phyloP scores from a whole-genome alignment of 2,797 vertebrate genomes.

The Mormyrops boulengeri region DNA sequence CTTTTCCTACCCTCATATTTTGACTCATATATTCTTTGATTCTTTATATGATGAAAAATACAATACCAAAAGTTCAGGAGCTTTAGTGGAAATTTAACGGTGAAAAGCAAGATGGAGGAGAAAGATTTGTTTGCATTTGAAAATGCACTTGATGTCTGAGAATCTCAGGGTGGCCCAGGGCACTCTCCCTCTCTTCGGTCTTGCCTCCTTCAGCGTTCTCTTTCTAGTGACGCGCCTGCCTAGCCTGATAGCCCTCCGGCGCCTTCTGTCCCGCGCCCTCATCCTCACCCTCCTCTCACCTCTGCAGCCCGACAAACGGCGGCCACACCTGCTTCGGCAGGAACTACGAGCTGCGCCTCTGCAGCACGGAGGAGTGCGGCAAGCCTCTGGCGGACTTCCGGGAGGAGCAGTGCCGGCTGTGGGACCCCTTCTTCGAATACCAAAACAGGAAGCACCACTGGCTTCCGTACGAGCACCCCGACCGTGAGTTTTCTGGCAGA shows the following conservation, averaged over 20 bases:
- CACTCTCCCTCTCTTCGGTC: neutral
- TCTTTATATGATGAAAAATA: neutral
- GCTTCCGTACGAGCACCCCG: slow-evolving; percentile 87
- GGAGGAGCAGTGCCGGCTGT: slow-evolving; percentile 84
- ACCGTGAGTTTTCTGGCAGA: slow-evolving; percentile 65
- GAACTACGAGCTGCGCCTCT: slow-evolving; percentile 83
- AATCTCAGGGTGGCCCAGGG: neutral
- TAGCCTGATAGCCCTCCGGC: too few relatives aligned
- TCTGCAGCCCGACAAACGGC: slow-evolving; percentile 78
- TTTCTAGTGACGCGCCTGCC: neutral
- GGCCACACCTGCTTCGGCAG: slow-evolving; percentile 80
- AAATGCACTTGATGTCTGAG: neutral
- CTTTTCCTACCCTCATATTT: neutral
- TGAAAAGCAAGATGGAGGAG: neutral
- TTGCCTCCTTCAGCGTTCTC: neutral
- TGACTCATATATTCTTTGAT: neutral
- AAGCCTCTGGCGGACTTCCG: slow-evolving; percentile 77
- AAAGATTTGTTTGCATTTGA: neutral
- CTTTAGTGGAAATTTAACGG: neutral
- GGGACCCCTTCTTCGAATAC: slow-evolving; percentile 77
- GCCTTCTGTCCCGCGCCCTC: neutral
- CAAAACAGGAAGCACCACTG: slow-evolving; percentile 81
- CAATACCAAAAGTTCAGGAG: neutral
- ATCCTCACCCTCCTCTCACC: neutral
- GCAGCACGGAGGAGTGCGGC: slow-evolving; percentile 78